Conservation (phyloP, 2,113 vertebrate species). For the Menidia beryllina region DNA sequence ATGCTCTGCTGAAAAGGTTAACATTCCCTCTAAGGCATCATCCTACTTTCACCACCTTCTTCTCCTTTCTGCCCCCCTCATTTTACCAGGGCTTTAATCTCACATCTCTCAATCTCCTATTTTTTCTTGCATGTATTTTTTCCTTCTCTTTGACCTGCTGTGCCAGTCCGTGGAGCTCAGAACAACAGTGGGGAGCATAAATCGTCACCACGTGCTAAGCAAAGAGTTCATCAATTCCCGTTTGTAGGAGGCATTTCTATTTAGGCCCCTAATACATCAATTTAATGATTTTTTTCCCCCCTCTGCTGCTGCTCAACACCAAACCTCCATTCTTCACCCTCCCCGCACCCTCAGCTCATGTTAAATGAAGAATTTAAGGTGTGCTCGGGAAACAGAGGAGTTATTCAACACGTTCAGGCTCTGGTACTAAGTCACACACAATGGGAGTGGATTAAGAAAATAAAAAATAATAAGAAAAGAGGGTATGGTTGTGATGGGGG, state of each 20-base stretch:
- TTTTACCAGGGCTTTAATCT: conserved; percentile 41
- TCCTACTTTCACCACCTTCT: conserved; percentile 31
- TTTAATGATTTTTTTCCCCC: conserved; percentile 74
- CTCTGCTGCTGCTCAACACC: conserved; percentile 31
- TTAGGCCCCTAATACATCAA: conserved; percentile 83
- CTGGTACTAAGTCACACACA: conserved; percentile 40
- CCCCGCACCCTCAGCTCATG: conserved; percentile 19
- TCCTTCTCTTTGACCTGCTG: conserved; percentile 57
- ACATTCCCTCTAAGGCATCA: conserved; percentile 70
- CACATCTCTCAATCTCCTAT: conserved; percentile 49
- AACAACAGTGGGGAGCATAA: conserved; percentile 52
- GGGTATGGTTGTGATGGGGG: conserved; percentile 4
- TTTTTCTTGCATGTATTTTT: conserved; percentile 28
- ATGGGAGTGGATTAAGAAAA: conserved; percentile 12
- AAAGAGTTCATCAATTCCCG: conserved; percentile 84
- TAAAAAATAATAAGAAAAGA: conserved; percentile 16
- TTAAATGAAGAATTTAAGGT: conserved; percentile 73
- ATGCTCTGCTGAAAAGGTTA: conserved; percentile 77
- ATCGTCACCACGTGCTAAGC: conserved; percentile 66
- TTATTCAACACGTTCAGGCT: conserved; percentile 56
- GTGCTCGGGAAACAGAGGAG: conserved; percentile 42
- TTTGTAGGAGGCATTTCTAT: conserved; percentile 83
- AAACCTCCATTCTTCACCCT: conserved; percentile 14
- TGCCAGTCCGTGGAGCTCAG: conserved; percentile 66
- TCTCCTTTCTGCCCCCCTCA: conserved; percentile 19